Evolutionary conservation across 1,140 invertebrate genomes (phyloP).

Genomic region (Sogatella furcifera): DNA sequence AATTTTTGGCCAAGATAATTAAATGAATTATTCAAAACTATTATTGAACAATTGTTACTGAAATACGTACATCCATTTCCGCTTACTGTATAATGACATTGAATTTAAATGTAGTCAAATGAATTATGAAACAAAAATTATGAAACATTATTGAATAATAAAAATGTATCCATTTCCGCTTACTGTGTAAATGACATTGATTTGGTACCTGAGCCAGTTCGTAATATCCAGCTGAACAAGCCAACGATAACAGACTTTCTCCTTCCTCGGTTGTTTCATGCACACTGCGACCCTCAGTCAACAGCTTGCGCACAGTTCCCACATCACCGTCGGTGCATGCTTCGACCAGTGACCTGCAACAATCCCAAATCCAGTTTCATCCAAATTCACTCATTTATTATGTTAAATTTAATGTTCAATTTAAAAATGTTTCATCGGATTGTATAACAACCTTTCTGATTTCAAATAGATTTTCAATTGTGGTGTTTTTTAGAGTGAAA

Average conservation of each 20-base stretch:
- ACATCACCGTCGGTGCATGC: slow-evolving; percentile 90
- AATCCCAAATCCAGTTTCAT: too few relatives aligned
- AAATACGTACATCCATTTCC: too few relatives aligned
- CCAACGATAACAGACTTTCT: slow-evolving; percentile 80
- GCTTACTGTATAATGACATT: background rate
- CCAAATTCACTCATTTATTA: too few relatives aligned
- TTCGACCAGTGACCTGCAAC: slow-evolving; percentile 56
- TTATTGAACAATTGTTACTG: slow-evolving; percentile 1
- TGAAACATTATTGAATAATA: too few relatives aligned
- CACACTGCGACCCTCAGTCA: slow-evolving; percentile 83
- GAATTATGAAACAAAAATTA: too few relatives aligned
- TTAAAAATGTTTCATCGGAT: too few relatives aligned
- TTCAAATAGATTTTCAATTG: too few relatives aligned
- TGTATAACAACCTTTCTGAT: too few relatives aligned
- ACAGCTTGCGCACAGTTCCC: slow-evolving; percentile 71
- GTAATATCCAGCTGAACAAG: slow-evolving; percentile 88
- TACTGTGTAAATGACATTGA: background rate
- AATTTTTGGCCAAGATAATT: background rate
- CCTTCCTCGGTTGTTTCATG: slow-evolving; percentile 90
- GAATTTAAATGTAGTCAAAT: too few relatives aligned
- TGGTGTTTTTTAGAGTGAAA: too few relatives aligned
- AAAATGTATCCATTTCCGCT: too few relatives aligned
- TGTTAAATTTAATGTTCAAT: too few relatives aligned
- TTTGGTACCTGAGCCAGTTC: slow-evolving; percentile 71
- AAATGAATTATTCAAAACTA: background rate